A percentile compares a stretch with the other conserved stretches of the same genome.
Conservation (phyloP, 53 echinoderm and acorn worm genomes). For the Arbacia lixula region DNA sequence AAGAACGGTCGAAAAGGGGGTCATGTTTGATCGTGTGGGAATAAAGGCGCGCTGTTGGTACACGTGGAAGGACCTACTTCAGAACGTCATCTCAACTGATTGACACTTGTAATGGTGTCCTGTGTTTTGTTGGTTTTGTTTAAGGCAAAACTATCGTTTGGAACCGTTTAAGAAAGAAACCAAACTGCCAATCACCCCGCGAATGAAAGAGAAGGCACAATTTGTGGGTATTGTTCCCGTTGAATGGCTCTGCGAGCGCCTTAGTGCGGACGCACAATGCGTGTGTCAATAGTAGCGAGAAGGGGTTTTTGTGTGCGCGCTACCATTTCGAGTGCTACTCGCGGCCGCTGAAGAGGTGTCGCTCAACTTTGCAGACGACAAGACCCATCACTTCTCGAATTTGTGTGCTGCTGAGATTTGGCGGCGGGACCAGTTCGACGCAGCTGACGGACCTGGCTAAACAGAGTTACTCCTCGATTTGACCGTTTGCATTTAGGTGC, state of each 20-base stretch:
- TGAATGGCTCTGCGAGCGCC: neutral
- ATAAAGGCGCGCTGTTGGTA: too few species aligned
- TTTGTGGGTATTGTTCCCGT: slow-evolving; percentile 28
- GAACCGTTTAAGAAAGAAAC: neutral
- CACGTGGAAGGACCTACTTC: slow-evolving; percentile 32
- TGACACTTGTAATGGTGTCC: slow-evolving; percentile 39
- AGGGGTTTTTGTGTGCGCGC: slow-evolving; percentile 20
- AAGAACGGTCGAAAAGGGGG: too few species aligned
- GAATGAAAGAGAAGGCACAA: neutral
- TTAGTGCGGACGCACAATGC: slow-evolving; percentile 18
- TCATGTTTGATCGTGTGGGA: too few species aligned
- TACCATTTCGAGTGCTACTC: too few species aligned
- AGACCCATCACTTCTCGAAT: slow-evolving; percentile 8
- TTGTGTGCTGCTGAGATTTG: slow-evolving; percentile 4
- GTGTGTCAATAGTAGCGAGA: slow-evolving; percentile 19
- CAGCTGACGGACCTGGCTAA: neutral
- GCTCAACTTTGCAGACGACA: too few species aligned
- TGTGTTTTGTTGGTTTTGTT: neutral
- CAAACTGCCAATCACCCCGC: slow-evolving; percentile 14
- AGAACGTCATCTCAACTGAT: slow-evolving; percentile 7
- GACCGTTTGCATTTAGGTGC: too few species aligned
- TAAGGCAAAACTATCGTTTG: slow-evolving; percentile 34
- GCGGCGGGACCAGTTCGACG: neutral
- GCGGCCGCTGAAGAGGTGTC: too few species aligned
- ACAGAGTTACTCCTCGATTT: neutral